Evolutionary conservation across 2,797 vertebrate species (phyloP).

Genomic region (Muscicapa comitata): DNA sequence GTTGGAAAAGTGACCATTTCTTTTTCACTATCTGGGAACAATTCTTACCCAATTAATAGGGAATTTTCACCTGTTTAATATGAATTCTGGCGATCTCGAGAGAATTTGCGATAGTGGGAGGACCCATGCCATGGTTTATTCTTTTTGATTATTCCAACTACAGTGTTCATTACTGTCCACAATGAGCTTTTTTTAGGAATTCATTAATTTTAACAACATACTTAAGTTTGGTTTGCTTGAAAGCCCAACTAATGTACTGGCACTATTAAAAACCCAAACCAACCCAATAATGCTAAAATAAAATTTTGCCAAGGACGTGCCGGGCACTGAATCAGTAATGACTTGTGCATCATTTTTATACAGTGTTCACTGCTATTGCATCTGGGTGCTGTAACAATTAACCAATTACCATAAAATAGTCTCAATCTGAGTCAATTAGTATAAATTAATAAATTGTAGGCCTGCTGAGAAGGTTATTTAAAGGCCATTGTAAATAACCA

Average conservation of each 20-base stretch:
- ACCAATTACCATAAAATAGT: constrained; percentile 58
- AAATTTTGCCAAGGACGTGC: constrained; percentile 25
- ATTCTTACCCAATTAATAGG: neutral
- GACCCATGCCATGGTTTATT: neutral
- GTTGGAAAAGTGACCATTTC: neutral
- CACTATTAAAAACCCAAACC: neutral
- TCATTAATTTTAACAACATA: neutral
- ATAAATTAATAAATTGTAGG: constrained; percentile 61
- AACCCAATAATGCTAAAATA: neutral
- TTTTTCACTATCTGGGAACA: neutral
- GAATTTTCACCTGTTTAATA: neutral
- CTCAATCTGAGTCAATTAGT: constrained; percentile 57
- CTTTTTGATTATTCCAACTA: neutral
- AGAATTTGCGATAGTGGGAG: neutral
- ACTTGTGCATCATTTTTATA: constrained; percentile 37
- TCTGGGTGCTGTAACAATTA: constrained; percentile 61
- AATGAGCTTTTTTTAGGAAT: neutral
- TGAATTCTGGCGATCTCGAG: neutral
- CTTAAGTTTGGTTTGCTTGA: neutral
- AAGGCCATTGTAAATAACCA: constrained; percentile 51
- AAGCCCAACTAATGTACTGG: neutral
- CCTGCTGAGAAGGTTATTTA: constrained; percentile 61
- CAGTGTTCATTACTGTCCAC: neutral
- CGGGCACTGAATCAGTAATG: constrained; percentile 34
- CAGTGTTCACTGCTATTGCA: constrained; percentile 40